A percentile compares a stretch with the other conserved stretches of the same genome.
phyloP scores from a whole-genome alignment of 2,113 vertebrate genomes.

The Diphyllodes magnificus region DNA sequence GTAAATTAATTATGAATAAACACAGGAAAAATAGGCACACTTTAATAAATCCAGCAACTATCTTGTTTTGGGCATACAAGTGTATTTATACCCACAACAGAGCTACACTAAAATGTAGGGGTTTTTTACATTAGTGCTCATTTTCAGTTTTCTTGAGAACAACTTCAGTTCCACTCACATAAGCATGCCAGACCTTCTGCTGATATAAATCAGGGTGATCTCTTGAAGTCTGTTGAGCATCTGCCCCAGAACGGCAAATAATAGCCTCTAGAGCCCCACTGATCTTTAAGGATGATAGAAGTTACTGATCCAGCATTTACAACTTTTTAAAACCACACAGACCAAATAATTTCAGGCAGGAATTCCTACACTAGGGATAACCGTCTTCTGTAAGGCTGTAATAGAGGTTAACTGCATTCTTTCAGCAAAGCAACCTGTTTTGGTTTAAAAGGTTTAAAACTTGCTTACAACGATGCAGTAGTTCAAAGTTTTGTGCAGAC shows the following conservation, averaged over 20 bases:
- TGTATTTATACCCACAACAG: not conserved
- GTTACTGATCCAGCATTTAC: not conserved
- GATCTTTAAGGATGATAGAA: not conserved
- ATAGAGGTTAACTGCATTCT: not conserved
- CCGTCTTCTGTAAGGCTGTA: not conserved
- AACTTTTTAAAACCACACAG: not conserved
- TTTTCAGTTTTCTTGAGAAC: not conserved
- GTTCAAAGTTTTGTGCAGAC: not conserved
- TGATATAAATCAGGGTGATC: not conserved
- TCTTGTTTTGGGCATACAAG: not conserved
- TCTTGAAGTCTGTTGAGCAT: not conserved
- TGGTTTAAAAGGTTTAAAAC: not conserved
- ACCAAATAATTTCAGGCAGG: not conserved
- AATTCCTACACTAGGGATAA: not conserved
- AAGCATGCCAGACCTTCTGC: not conserved
- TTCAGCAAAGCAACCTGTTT: not conserved
- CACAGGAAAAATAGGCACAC: not conserved
- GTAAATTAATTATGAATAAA: slow-evolving; percentile 48
- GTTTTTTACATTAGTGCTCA: not conserved
- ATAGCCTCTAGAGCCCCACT: not conserved
- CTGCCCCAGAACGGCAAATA: not conserved
- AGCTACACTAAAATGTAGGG: not conserved
- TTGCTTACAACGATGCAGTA: not conserved
- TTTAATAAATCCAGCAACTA: not conserved
- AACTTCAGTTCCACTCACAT: not conserved